Evolutionary conservation across 2,797 vertebrate genomes (phyloP).

Genomic region (Eulemur coronatus): DNA sequence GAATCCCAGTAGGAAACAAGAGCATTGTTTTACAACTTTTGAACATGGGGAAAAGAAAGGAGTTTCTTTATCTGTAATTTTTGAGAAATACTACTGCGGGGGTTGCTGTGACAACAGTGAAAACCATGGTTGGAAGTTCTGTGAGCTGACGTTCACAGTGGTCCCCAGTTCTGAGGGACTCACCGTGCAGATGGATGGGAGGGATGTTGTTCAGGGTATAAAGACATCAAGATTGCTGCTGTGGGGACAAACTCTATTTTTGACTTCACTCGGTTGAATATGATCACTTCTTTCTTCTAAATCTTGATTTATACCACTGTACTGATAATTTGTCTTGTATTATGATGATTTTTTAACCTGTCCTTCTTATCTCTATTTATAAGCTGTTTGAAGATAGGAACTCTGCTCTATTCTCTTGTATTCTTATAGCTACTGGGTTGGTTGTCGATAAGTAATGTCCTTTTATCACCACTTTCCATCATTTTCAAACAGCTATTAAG

Average conservation of each 20-base stretch:
- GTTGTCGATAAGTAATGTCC: not conserved
- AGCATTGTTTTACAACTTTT: not conserved
- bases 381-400: not conserved
- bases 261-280: not conserved
- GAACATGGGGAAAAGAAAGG: not conserved
- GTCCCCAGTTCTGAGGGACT: not conserved
- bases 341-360: not conserved
- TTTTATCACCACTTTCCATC: not conserved
- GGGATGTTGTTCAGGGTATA: no score
- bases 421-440: not conserved
- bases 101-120: not conserved
- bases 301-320: not conserved
- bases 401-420: not conserved
- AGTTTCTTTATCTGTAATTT: not conserved
- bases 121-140: not conserved
- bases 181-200: accelerated
- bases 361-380: not conserved
- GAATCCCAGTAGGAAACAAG: not conserved
- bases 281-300: not conserved
- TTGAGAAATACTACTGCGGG: not conserved
- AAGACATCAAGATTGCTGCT: not conserved
- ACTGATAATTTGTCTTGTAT: not conserved
- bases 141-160: not conserved
- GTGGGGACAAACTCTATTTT: not conserved
- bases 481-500: not conserved